These are phyloP conservation scores for Scelioninae gen. 1 DNA, from an alignment of 2,888 invertebrate species.

Conservation along the genomic window DNA sequence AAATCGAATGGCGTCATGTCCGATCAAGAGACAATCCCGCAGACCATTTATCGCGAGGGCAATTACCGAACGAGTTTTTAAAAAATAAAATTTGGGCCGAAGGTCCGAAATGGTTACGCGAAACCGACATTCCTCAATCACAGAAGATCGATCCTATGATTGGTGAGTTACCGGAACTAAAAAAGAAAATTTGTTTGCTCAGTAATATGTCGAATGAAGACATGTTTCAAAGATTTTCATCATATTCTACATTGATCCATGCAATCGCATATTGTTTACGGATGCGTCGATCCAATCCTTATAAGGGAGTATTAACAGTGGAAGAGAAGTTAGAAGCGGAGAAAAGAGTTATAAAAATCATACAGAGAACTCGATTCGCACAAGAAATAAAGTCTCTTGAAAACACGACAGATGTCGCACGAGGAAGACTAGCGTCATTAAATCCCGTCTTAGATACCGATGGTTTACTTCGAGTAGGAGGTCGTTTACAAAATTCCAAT, in stretches of 20 bases:
- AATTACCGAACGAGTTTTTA: neutral
- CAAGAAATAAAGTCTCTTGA: too few relatives aligned
- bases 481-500: too few relatives aligned
- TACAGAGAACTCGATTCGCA: too few relatives aligned
- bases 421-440: too few relatives aligned
- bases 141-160: neutral
- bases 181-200: too few relatives aligned
- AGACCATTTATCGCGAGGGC: neutral
- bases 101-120: neutral
- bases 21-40: constrained; percentile 10
- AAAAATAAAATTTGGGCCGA: neutral
- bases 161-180: neutral
- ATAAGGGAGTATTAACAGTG: too few relatives aligned
- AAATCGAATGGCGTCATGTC: constrained; percentile 6
- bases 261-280: neutral
- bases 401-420: too few relatives aligned
- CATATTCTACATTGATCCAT: neutral
- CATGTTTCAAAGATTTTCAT: neutral
- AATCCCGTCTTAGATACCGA: too few relatives aligned
- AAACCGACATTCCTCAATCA: neutral
- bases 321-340: too few relatives aligned
- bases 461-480: too few relatives aligned
- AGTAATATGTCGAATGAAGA: neutral
- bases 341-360: too few relatives aligned
- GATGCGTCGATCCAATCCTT: neutral